Evolutionary conservation across 2,888 invertebrate genomes (phyloP).

Genomic region (Cecidostiba fungosa): DNA sequence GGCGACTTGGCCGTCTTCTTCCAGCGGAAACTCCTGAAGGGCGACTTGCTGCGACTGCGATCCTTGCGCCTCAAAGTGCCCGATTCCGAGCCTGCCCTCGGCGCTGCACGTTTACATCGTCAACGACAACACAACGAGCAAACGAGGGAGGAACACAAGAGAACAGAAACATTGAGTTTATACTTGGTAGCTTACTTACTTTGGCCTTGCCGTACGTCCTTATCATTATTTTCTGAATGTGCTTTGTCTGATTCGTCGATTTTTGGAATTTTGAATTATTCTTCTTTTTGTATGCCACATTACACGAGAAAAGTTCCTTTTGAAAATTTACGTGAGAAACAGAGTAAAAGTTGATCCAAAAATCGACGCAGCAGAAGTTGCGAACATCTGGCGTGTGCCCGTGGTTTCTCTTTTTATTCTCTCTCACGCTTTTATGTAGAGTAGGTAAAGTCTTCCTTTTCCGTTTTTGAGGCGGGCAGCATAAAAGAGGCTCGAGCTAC

Average conservation of each 20-base stretch:
- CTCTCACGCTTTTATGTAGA: constrained; percentile 24
- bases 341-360: constrained; percentile 26
- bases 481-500: constrained; percentile 23
- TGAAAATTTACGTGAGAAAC: constrained; percentile 8
- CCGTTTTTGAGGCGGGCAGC: constrained; percentile 18
- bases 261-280: too few relatives aligned
- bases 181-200: constrained; percentile 5
- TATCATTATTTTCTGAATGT: background rate
- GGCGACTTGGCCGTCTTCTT: constrained; percentile 87
- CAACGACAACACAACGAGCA: constrained; percentile 69
- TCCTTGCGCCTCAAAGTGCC: constrained; percentile 83
- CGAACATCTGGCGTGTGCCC: background rate
- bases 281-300: too few relatives aligned
- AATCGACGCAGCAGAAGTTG: constrained; percentile 3
- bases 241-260: too few relatives aligned
- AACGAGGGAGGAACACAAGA: constrained; percentile 26
- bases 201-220: background rate
- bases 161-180: constrained; percentile 17
- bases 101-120: constrained; percentile 70
- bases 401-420: constrained; percentile 34
- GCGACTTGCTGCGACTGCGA: constrained; percentile 95
- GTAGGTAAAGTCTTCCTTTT: constrained; percentile 13
- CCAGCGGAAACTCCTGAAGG: constrained; percentile 96
- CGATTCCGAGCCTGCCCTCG: constrained; percentile 77
- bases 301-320: background rate